Evolutionary conservation across 2,113 vertebrate genomes (phyloP), one percentile per base, ranked within the genome.

Genomic region (Spea multiplicata): DNA sequence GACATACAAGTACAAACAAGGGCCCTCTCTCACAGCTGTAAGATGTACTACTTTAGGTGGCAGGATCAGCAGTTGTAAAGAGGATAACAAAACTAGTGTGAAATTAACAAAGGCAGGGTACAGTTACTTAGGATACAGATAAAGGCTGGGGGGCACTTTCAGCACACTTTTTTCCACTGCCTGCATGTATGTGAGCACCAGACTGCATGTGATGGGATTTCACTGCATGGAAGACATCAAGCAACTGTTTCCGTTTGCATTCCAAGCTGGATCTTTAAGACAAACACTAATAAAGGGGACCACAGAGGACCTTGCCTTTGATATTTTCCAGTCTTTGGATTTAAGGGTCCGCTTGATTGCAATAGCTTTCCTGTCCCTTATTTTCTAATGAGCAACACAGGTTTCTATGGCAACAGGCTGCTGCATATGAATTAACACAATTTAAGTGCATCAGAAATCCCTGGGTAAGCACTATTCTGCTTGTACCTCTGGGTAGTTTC

Each of bases 321-420:
- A 78, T 78, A 72, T 78, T 72, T 78, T 64, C 48, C 47, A 64
- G 68, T 71, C 76, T 72, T 72, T 78, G 59, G 68, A 30, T 78
- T 78, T 78, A 78, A 78, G 59, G 55, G 76, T 78, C 76, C 69
- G 72, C 76, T 78, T 78, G 68, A 78, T 78, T 78, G 59, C 61
- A 72, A 78, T 17, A 78, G 57, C 59, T 72, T 47, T 69, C 57
- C 57, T 49, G 47, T 52, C 68, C 69, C 52, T 78, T 68, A 71
- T 64, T 53, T 65, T 59, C 69, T 65, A 78, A 71, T 71, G 76
- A 66, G 76, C 68, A 46, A 72, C 69, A 64, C 45, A 59, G 44
- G 76, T 78, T 47, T 65, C 76, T 69, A 78, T 72, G 71, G 76
- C 64, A 78, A 78, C 76, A 66, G 76, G 64, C 30, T 52, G 55